Base-by-base conservation (phyloP, 2,113 vertebrate species). In the Dermatemys mawii region DNA sequence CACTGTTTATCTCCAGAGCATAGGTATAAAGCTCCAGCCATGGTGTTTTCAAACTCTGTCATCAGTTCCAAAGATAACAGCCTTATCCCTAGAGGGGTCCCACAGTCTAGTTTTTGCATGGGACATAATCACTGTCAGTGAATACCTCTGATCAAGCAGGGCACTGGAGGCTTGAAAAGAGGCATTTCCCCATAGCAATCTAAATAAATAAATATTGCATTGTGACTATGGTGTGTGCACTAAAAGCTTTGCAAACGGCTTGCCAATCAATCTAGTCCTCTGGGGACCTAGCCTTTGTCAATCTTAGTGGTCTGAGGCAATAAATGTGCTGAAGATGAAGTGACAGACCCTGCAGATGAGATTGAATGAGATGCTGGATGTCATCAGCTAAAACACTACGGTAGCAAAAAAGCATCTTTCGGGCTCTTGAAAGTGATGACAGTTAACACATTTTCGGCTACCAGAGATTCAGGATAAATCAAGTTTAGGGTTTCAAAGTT, bases 401-500 rank as follows among this genome's bases (percentile, higher is more conserved):
- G 51, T 41, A 49, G 44, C 81, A 70, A 46, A 88, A 88, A 91
- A 63, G 35, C 12, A 35, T 83, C 32, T 86, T 83, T 67, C 16
- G 83, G 46, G 5, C 1, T 14, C 83, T 83, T 87, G 9, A 86
- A 84, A 78, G 88, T 32, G 29, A 50, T 79, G 87, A 54, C 50
- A 89, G 80, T 76, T 91, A 55, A 10, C 41, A 83, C 51, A 1
- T 88, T 83, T 88, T 51, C 78, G 78, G 41, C 55, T 94, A 82
- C 49, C 49, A 92, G 78, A 38, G 93, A 85, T 86, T 87, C 38
- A 89, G 89, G 73, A n/a, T 94, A 76, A 81, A 80, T 51, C 11
- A 70, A 11, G 1, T 81, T 29, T 89, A 12, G 83, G 51, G n/a
- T 60, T 84, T 55, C 84, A 81, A 92, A 93, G 87, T 49, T 90